Evolutionary conservation across 2,888 invertebrate genomes (phyloP), one percentile per base, ranked within the genome.

Genomic region (Odontocerum albicorne): DNA sequence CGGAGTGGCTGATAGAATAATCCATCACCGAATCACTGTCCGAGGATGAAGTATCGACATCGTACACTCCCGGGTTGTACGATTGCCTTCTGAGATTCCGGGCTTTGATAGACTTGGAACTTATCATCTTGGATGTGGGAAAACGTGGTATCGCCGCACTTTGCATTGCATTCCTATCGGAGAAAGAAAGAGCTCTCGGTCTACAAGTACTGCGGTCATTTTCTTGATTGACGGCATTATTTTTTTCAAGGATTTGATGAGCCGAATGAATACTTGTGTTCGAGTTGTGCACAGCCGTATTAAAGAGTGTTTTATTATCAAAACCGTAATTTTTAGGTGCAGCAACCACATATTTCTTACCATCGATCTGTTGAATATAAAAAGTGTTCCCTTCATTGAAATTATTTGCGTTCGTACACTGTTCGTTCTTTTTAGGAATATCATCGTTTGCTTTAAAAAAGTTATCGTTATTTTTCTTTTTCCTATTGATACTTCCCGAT

Each of bases 21-120:
- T 72, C 71, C 47, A 65, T 64, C 8, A 67, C 66, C 42, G 74
- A 75, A 60, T 79, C 80, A 59, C 72, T 77, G 16, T 72, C 73
- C 53, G 77, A 77, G 17, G 80, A 79, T 32, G 80, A 79, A 55
- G 78, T 77, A 50, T 78, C 76, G 19, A 76, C 75, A 61, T 77
- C 77, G 51, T 76, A 69, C 4, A 75, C 76, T 64, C 77, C 75
- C 17, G 82, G 82, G 68, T 82, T 82, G 64, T 82, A 82, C 60
- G 81, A 81, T 60, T 81, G 72, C 8, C 82, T 69, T 3, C 77
- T 67, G 8, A 74, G 66, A 35, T 81, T 82, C 35, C 82, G 72
- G 46, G 82, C 81, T 45, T 77, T 72, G 32, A 81, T 71, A 39
- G 79, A 80, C 43, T 78, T 76, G 2, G 59, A 52, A 40, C 59